Evolutionary conservation across 2,888 invertebrate species (phyloP).

Genomic region (Ormia ochracea): DNA sequence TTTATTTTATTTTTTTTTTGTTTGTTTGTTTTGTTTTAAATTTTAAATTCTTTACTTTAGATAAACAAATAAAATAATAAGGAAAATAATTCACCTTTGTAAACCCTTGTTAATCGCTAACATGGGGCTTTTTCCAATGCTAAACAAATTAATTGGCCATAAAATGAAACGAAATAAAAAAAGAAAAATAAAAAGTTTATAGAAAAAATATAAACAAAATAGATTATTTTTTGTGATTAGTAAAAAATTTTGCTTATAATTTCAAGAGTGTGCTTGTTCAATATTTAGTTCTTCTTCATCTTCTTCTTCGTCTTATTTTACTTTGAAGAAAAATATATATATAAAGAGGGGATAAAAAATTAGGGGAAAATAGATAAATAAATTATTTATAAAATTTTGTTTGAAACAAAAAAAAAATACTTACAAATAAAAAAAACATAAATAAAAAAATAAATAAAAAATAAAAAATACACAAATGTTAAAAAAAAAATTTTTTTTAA

Average conservation of each 20-base stretch:
- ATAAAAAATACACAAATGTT: too few species aligned
- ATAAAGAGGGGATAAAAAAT: conserved; percentile 3
- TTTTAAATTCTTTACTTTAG: too few species aligned
- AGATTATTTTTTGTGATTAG: conserved; percentile 47
- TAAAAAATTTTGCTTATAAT: conserved; percentile 42
- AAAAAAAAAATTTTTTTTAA: background rate
- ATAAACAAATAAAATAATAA: conserved; percentile 66
- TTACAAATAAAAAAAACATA: too few species aligned
- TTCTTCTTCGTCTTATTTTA: too few species aligned
- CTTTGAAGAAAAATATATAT: background rate
- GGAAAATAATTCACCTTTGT: conserved; percentile 83
- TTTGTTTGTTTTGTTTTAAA: too few species aligned
- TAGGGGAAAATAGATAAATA: too few species aligned
- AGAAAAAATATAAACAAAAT: conserved; percentile 59
- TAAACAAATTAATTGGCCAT: conserved; percentile 77
- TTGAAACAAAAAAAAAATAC: too few species aligned
- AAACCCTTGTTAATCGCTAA: conserved; percentile 91
- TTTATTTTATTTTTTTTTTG: conserved; percentile 29
- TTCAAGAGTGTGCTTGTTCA: background rate
- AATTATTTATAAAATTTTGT: too few species aligned
- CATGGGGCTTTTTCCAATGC: conserved; percentile 87
- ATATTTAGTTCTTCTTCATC: background rate
- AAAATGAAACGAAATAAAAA: conserved; percentile 65
- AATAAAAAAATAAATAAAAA: too few species aligned
- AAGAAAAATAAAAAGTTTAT: conserved; percentile 57